Base-by-base conservation (phyloP, 2,888 invertebrate species). In the Drosophila atripex region DNA sequence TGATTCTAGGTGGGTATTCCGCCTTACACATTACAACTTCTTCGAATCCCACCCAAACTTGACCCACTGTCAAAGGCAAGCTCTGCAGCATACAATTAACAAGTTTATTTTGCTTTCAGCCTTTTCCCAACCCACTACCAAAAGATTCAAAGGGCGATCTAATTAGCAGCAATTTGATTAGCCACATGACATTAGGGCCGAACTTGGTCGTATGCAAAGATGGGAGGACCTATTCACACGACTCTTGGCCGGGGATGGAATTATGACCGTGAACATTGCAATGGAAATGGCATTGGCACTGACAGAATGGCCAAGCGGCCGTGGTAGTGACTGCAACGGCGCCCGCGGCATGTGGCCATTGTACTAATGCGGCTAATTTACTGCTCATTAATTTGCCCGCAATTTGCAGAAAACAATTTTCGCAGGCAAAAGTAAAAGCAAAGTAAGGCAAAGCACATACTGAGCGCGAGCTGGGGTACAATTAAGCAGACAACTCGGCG, bases 331-430 rank as follows among this genome's bases (percentile, higher is more conserved):
- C 35, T 57, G 47, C 43, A 53, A 23, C 39, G 69, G 58, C 54
- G 68, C 43, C 46, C 51, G 53, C 25, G 46, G 43, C 54, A 65
- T 71, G 71, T 49, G 71, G 63, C 49, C 55, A 58, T 49, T 57
- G 68, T 64, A 71, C 84, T 88, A 84, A 88, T 73, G 84, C 73
- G 71, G 88, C 71, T 88, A 80, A 84, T 84, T 84, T 88, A 88
- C 80, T 85, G 88, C 83, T 84, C 84, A 86, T 84, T 88, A 84
- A 82, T 80, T 88, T 85, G 65, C 74, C 52, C 25, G 87, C 71
- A 76, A 84, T 76, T 83, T 83, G 77, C 70, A 50, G 46, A 64
- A 80, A 84, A 78, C 78, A 79, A 88, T 88, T 73, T 80, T 61
- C 60, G 61, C 82, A 43, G 69, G 75, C 78, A 83, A 85, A 87